Base-by-base conservation (phyloP, 2,797 vertebrate genomes). In the Aythya fuligula region DNA sequence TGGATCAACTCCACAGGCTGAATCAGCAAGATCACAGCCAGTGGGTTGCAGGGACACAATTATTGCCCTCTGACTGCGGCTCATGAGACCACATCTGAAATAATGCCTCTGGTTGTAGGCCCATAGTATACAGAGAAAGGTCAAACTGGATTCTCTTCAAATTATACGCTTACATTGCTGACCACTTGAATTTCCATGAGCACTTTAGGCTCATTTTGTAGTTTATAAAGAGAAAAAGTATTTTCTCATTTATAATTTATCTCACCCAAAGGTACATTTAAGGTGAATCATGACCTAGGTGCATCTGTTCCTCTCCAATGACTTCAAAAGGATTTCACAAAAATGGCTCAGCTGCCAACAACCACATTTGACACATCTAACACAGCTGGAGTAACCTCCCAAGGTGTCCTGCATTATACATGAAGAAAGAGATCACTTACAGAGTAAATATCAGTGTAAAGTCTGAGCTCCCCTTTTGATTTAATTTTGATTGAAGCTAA, bases 201-300 rank as follows among this genome's bases (percentile, higher is more conserved):
- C 13, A 38, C 22, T 58, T 28, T 69, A 36, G 24, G 66, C 7
- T 61, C 4, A 28, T 78, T 85, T 53, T 60, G 12, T 70, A 62
- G 28, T 67, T 80, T 77, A 66, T 21, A 62, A 1, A 88, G 18
- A 75, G 24, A 71, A 88, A 87, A 81, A 43, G 8, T 6, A n/a
- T 82, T 76, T 95, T 94, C 38, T 88, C 38, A 51, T 14, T 41
- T 90, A 11, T 91, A 91, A 72, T 21, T 94, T 41, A 47, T 32
- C 30, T 70, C 13, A 73, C 38, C 27, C 34, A 60, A 58, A 56
- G 27, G 54, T 75, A 81, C 85, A 66, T 73, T 66, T 67, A 62
- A 81, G 38, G 38, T 62, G 4, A 72, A 56, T 84, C 41, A 49
- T 71, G 61, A 84, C 36, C 61, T 77, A 41, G 20, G 21, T 76